These are phyloP conservation scores for Trichonephila clavata DNA, from an alignment of 1,140 invertebrate species.

Conservation along the genomic window DNA sequence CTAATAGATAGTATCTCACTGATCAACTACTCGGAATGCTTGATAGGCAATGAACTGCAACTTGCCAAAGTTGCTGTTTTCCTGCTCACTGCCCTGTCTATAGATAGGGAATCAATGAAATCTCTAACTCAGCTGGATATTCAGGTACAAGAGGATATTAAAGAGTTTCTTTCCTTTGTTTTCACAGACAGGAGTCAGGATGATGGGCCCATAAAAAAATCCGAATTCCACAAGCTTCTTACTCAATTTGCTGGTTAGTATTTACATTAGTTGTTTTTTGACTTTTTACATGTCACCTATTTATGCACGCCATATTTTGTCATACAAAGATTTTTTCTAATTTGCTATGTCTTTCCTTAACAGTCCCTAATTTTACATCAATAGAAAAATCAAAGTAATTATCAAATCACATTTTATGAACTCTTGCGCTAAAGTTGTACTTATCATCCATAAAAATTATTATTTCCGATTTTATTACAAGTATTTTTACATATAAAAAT, in stretches of 20 bases:
- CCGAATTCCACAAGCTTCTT: constrained; percentile 12
- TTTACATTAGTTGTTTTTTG: not conserved
- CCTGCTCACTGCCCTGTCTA: not conserved
- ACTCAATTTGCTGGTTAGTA: not conserved
- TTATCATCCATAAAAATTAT: too few species aligned
- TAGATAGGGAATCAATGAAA: not conserved
- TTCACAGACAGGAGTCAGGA: not conserved
- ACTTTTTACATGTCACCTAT: not conserved
- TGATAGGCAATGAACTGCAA: constrained; percentile 26
- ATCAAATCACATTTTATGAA: too few species aligned
- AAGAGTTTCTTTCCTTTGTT: constrained; percentile 5
- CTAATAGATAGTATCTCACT: not conserved
- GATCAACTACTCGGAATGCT: not conserved
- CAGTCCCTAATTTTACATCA: too few species aligned
- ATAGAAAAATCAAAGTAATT: too few species aligned
- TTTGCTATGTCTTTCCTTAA: too few species aligned
- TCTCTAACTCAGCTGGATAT: not conserved
- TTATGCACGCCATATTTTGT: too few species aligned
- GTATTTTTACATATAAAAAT: too few species aligned
- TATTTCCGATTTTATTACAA: too few species aligned
- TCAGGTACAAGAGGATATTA: constrained; percentile 24
- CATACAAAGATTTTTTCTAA: too few species aligned
- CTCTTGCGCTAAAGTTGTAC: too few species aligned
- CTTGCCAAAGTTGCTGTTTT: constrained; percentile 40
- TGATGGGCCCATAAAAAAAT: not conserved